Percentiles rank a stretch among this genome's conserved stretches.
These are phyloP conservation scores for Triops cancriformis DNA, from an alignment of 1,140 invertebrate genomes.

Conservation along the genomic window DNA sequence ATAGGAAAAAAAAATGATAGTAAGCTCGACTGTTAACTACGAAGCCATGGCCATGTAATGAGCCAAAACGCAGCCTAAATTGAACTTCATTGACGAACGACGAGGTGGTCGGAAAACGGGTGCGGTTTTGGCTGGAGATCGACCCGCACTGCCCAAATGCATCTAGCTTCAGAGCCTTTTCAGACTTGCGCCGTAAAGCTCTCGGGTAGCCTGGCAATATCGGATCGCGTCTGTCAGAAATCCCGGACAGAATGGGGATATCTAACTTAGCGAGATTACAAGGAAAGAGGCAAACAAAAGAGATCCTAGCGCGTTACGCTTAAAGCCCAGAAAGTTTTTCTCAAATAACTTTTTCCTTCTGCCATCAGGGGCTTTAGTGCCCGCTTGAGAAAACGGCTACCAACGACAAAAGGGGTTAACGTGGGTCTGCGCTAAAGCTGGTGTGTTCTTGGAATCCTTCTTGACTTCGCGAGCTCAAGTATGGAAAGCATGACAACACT, in stretches of 20 bases:
- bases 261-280: constrained; percentile 11
- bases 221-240: neutral
- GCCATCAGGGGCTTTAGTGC: neutral
- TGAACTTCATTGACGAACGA: neutral
- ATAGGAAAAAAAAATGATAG: neutral
- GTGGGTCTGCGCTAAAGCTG: neutral
- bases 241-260: neutral
- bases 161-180: neutral
- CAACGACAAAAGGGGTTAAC: neutral
- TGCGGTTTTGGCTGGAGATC: constrained; percentile 4
- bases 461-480: neutral
- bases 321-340: neutral
- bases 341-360: neutral
- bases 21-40: neutral
- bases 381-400: neutral
- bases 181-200: neutral
- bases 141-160: constrained; percentile 12
- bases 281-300: neutral
- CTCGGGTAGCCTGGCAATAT: neutral
- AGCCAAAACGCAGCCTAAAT: neutral
- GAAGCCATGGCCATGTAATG: constrained; percentile 1
- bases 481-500: neutral
- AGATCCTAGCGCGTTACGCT: neutral
- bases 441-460: neutral
- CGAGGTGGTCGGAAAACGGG: neutral